phyloP scores from a whole-genome alignment of 2,888 invertebrate genomes.

The Mythimna impura region DNA sequence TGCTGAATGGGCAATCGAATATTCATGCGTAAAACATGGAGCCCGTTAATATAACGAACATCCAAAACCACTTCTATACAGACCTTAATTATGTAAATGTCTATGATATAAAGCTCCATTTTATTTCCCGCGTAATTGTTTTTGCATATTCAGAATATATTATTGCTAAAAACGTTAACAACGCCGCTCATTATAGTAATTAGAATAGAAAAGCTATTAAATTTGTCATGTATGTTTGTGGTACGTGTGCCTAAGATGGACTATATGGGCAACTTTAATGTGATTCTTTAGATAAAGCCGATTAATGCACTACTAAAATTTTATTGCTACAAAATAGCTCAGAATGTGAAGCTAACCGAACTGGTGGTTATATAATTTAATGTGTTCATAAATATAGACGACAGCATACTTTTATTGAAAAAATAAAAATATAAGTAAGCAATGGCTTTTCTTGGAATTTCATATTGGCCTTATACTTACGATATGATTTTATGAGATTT shows the following conservation, averaged over 20 bases:
- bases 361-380: constrained; percentile 47
- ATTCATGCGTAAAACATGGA: constrained; percentile 80
- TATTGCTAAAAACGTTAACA: constrained; percentile 40
- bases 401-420: constrained; percentile 11
- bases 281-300: constrained; percentile 35
- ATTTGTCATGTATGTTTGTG: constrained; percentile 33
- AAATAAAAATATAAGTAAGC: constrained; percentile 17
- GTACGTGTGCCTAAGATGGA: constrained; percentile 41
- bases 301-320: constrained; percentile 48
- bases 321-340: constrained; percentile 50
- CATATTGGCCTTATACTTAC: not conserved
- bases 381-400: constrained; percentile 46
- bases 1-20: constrained; percentile 77
- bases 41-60: constrained; percentile 69
- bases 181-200: constrained; percentile 32
- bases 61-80: constrained; percentile 73
- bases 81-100: constrained; percentile 81
- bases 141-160: constrained; percentile 50
- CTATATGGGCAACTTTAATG: constrained; percentile 32
- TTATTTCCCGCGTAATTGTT: constrained; percentile 61
- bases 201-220: constrained; percentile 47
- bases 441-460: constrained; percentile 7
- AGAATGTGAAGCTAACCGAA: constrained; percentile 31
- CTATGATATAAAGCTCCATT: constrained; percentile 68
- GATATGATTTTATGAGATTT: not conserved